Percentiles rank a stretch among this genome's conserved stretches.
phyloP scores from a whole-genome alignment of 2,797 vertebrate species.

The Telmatherina bonti region DNA sequence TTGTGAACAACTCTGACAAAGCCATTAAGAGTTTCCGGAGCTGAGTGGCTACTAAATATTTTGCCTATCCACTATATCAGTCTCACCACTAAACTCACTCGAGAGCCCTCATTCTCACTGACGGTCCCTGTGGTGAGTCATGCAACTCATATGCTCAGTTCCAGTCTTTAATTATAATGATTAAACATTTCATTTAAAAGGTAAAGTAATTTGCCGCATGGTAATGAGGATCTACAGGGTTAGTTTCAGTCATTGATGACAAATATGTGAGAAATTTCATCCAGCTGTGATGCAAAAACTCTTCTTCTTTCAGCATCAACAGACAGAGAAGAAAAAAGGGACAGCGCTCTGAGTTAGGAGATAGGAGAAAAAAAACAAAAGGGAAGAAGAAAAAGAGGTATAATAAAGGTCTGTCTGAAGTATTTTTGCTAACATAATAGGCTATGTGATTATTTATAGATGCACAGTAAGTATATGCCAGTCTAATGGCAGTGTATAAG shows the following conservation, averaged over 20 bases:
- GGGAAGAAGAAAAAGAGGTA: not conserved
- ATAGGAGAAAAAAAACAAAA: not conserved
- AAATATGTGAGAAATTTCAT: constrained; percentile 32
- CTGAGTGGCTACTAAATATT: constrained; percentile 11
- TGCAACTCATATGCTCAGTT: constrained; percentile 39
- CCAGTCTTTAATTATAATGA: constrained; percentile 55
- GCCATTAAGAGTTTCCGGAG: constrained; percentile 36
- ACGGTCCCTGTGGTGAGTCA: constrained; percentile 35
- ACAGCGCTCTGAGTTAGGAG: not conserved
- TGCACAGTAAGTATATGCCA: too few species aligned
- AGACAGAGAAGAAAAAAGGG: not conserved
- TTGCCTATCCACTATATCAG: not conserved
- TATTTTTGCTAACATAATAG: not conserved
- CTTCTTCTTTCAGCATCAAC: not conserved
- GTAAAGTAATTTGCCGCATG: constrained; percentile 51
- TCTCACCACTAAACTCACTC: constrained; percentile 12
- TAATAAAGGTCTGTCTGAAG: not conserved
- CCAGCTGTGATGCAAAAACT: not conserved
- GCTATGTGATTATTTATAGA: too few species aligned
- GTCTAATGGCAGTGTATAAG: too few species aligned
- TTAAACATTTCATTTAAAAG: constrained; percentile 69
- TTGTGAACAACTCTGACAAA: constrained; percentile 30
- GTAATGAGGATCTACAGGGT: constrained; percentile 52
- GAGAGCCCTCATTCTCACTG: constrained; percentile 13
- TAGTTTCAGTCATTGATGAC: constrained; percentile 29